phyloP scores from a whole-genome alignment of 2,888 invertebrate species.

The Archips xylosteana region DNA sequence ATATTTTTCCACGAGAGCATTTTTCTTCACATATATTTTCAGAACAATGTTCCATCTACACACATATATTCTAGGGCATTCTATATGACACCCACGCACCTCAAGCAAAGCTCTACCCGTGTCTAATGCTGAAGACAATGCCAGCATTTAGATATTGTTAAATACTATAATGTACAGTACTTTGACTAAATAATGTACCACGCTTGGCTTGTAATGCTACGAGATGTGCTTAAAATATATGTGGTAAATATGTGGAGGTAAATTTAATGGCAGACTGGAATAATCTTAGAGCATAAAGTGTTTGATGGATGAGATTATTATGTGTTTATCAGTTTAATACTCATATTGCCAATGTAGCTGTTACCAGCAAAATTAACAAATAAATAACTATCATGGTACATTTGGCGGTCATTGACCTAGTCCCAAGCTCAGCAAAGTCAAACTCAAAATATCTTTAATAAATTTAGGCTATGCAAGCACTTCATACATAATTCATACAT shows the following conservation, averaged over 20 bases:
- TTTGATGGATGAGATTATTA: background rate
- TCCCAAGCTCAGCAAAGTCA: no score
- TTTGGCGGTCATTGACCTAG: no score
- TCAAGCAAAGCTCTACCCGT: constrained; percentile 65
- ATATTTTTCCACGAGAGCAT: no score
- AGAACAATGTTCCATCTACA: constrained; percentile 7
- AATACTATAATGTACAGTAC: constrained; percentile 74
- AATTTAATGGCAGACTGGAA: constrained; percentile 2
- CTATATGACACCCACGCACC: constrained; percentile 67
- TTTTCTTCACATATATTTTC: no score
- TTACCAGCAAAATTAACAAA: no score
- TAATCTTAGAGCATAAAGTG: background rate
- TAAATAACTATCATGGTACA: no score
- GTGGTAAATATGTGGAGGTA: constrained; percentile 5
- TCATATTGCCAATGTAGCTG: no score
- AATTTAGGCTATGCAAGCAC: no score
- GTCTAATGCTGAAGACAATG: constrained; percentile 78
- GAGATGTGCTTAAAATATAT: constrained; percentile 29
- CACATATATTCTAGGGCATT: constrained; percentile 25
- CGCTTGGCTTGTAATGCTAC: constrained; percentile 53
- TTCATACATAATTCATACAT: no score
- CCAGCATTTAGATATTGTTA: constrained; percentile 78
- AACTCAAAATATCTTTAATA: no score
- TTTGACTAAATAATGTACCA: constrained; percentile 69
- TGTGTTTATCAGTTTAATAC: background rate